Evolutionary conservation across 2,113 vertebrate genomes (phyloP), one percentile per base, ranked within the genome.

Genomic region (Macrotus californicus): DNA sequence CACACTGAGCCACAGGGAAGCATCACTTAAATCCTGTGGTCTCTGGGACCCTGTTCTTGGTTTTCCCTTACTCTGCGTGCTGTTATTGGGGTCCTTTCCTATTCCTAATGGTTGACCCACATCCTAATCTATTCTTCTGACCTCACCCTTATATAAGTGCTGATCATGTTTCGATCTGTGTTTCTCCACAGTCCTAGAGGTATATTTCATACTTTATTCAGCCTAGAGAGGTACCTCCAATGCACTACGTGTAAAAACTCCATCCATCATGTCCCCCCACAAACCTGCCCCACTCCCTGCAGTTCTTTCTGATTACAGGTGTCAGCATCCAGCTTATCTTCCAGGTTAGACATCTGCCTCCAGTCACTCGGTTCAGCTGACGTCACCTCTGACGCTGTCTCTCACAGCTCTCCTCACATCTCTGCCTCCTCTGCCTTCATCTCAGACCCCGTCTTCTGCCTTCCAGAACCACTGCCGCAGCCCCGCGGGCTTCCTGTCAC

Each of bases 181-280:
- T 76, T 76, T 75, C 56, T 34, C 54, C n/a, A 10, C 34, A 54
- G 1, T 54, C 31, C 59, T 43, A 31, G 82, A 76, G 56, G 43
- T 5, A 0, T 29, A 29, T 64, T 90, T 73, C 70, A 4, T 43
- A 2, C 21, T 52, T 85, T 10, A 2, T 34, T 83, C 21, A 90
- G 15, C 76, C 50, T 79, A 10, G 39, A 69, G 66, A 15, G 6
- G 41, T 5, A 12, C 41, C 56, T 76, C 14, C 13, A n/a, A 10
- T 16, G 21, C 69, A 29, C 2, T 5, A 0, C 29, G 18, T 61
- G 46, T 73, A 50, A 86, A 76, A 64, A 18, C 11, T 11, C 69
- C 34, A 0, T 8, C 36, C 9, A 0, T 2, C 22, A 0, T 50
- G 80, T 24, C 64, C 73, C 46, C 46, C 50, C 2, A 3, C 41